These are phyloP conservation scores for Loris lydekkerianus DNA, from an alignment of 2,797 vertebrate genomes.

Conservation along the genomic window DNA sequence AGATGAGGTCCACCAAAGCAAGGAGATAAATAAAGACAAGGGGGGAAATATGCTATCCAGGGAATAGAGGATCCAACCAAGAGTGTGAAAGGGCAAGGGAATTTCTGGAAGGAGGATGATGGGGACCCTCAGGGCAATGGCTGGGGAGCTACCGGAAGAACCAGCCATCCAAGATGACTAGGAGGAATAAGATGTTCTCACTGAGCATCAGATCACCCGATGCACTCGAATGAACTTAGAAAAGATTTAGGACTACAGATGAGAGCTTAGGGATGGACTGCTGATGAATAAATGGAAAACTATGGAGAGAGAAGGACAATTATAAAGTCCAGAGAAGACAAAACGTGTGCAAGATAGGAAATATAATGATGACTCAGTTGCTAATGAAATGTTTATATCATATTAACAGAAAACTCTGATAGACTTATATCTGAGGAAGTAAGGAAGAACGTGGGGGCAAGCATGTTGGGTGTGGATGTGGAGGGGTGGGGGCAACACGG, in stretches of 20 bases:
- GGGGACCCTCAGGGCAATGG: neutral
- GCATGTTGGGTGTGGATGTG: too few relatives aligned
- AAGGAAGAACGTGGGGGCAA: neutral
- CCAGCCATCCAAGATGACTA: rapidly evolving
- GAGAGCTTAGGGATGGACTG: neutral
- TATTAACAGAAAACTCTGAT: neutral
- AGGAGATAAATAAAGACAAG: neutral
- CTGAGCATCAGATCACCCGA: too few relatives aligned
- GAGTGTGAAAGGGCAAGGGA: neutral
- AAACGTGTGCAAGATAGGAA: neutral
- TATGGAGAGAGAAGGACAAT: neutral
- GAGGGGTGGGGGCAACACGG: rapidly evolving
- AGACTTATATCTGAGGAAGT: neutral
- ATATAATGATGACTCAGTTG: neutral
- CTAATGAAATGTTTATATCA: neutral
- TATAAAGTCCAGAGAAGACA: neutral
- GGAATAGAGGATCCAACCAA: neutral
- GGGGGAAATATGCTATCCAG: neutral
- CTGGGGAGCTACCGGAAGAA: neutral
- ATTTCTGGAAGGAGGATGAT: neutral
- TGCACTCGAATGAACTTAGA: neutral
- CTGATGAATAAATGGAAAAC: neutral
- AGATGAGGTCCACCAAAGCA: neutral
- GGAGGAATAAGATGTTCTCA: neutral
- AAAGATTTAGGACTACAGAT: neutral